Percentiles rank a stretch among this genome's conserved stretches.
Conservation (phyloP, 2,888 invertebrate species). For the Catocala sponsa region DNA sequence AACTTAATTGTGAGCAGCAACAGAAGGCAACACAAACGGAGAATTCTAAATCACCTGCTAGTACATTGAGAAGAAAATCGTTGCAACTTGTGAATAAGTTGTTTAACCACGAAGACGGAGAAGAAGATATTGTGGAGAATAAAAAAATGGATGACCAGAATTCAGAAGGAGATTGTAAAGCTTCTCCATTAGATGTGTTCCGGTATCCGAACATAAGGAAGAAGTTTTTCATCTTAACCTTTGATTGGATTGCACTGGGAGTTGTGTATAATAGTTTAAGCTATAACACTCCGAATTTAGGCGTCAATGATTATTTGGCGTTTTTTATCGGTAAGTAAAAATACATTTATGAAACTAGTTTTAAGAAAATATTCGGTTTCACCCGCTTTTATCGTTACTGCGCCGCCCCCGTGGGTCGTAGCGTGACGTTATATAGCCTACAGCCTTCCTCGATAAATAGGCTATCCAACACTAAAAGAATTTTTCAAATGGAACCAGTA, state of each 20-base stretch:
- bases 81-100: slow-evolving; percentile 73
- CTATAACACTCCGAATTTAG: slow-evolving; percentile 90
- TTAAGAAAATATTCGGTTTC: no score
- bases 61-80: slow-evolving; percentile 74
- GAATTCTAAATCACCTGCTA: slow-evolving; percentile 63
- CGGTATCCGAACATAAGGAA: slow-evolving; percentile 90
- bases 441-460: no score
- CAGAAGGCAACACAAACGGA: slow-evolving; percentile 74
- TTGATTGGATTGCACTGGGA: slow-evolving; percentile 91
- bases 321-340: slow-evolving; percentile 89
- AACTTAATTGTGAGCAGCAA: slow-evolving; percentile 54
- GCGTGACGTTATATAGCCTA: no score
- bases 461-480: no score
- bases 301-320: slow-evolving; percentile 90
- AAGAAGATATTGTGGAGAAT: slow-evolving; percentile 70
- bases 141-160: slow-evolving; percentile 80
- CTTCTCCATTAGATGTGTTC: slow-evolving; percentile 89
- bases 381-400: no score
- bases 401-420: no score
- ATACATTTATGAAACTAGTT: slow-evolving; percentile 2
- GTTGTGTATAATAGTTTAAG: slow-evolving; percentile 91
- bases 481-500: no score
- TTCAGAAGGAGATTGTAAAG: slow-evolving; percentile 83
- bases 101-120: slow-evolving; percentile 66
- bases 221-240: slow-evolving; percentile 90